Evolutionary conservation across 2,888 invertebrate genomes (phyloP), one percentile per base, ranked within the genome.

Genomic region (Crossocerus cetratus): DNA sequence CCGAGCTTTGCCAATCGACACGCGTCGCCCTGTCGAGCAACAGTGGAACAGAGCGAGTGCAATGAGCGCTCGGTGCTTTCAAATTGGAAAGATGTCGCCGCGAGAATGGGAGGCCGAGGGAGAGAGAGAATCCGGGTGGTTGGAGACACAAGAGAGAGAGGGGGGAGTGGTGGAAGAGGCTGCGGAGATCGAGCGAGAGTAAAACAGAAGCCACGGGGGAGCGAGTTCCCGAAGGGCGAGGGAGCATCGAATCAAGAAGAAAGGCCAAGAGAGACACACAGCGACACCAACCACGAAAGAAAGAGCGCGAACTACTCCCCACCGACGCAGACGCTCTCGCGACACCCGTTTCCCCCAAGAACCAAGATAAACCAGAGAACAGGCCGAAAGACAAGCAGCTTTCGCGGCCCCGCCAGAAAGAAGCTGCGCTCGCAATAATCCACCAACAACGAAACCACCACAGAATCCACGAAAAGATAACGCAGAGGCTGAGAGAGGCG

Each of bases 101-200:
- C 11, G 32, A 32, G 32, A 32, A 32, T 32, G 5, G 11, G 32
- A 32, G 32, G 11, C 5, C 32, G 16, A 23, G 66, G 42, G 59
- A 62, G 58, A 53, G 63, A 44, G 57, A 32, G 59, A 63, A 44
- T 23, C 63, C 58, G 63, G 66, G 60, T 21, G 13, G 59, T 32
- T 62, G 22, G 56, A 53, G 61, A 57, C 56, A 63, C 60, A 54
- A 55, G 45, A 22, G 63, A 21, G 20, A 43, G 21, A 18, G n/a
- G 62, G 42, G 3, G n/a, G 62, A 42, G 21, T 5, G 18, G 16
- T 2, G 4, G 16, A 14, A 20, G 20, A 44, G 43, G 53, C 8
- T 49, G 22, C 16, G 62, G 18, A 14, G 42, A 59, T 43, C 4
- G 8, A 55, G 22, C 20, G 20, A 11, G 44, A 55, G 32, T 59